phyloP scores from a whole-genome alignment of 2,113 vertebrate species.

The Paramormyrops kingsleyae region DNA sequence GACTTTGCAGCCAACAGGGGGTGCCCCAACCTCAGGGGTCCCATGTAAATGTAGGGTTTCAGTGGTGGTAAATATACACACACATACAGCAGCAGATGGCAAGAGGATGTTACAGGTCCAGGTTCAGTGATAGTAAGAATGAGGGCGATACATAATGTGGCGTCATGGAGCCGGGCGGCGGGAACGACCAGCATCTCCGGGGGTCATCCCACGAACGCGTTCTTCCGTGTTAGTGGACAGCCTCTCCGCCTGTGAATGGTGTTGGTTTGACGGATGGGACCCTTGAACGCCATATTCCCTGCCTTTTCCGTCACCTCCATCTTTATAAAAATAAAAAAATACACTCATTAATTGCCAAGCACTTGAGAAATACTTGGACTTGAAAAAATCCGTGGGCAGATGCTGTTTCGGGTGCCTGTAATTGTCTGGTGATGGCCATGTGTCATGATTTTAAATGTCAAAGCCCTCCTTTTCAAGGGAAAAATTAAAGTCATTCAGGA shows the following conservation, averaged over 20 bases:
- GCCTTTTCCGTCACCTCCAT: background rate
- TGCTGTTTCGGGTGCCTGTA: background rate
- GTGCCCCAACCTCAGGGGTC: no score
- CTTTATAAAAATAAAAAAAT: background rate
- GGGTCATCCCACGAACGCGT: background rate
- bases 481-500: background rate
- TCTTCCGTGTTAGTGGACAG: background rate
- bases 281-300: background rate
- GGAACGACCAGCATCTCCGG: background rate
- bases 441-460: background rate
- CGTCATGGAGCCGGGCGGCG: background rate
- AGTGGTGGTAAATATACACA: background rate
- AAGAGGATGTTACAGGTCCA: background rate
- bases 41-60: no score
- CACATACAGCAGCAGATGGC: background rate
- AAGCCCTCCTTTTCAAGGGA: background rate
- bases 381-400: background rate
- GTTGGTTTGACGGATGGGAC: background rate
- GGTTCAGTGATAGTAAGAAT: background rate
- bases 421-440: background rate
- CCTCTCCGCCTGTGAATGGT: background rate
- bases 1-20: no score
- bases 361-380: background rate
- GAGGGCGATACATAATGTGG: background rate
- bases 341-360: background rate